Evolutionary conservation across 2,113 vertebrate species (phyloP).

Genomic region (Empidonax alnorum): DNA sequence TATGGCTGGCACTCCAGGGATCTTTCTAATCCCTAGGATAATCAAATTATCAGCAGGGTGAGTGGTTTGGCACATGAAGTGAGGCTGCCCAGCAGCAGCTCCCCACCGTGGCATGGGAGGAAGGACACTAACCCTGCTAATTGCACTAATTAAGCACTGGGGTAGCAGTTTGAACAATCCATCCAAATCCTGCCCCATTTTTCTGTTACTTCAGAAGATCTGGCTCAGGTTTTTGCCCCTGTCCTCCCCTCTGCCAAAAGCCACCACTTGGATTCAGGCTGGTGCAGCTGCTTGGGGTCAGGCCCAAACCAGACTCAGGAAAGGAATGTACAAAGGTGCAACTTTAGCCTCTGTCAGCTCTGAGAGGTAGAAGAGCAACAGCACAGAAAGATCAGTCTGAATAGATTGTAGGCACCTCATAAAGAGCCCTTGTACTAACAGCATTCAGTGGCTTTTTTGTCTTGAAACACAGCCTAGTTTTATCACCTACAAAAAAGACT

Average conservation of each 20-base stretch:
- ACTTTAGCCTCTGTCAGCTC: background rate
- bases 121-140: background rate
- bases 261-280: too few relatives aligned
- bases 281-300: background rate
- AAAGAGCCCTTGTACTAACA: background rate
- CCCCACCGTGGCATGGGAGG: fast-evolving
- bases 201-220: background rate
- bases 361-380: background rate
- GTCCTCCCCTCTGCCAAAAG: background rate
- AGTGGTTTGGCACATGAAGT: background rate
- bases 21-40: background rate
- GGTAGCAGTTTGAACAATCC: background rate
- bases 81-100: background rate
- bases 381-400: background rate
- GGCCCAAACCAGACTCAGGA: background rate
- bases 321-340: background rate
- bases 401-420: background rate
- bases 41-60: background rate
- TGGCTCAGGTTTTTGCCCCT: background rate
- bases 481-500: constrained; percentile 42
- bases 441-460: background rate
- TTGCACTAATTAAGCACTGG: background rate
- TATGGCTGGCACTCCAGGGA: background rate
- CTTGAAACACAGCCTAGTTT: constrained; percentile 62
- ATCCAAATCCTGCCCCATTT: background rate